Percentiles rank a stretch among this genome's conserved stretches.
These are phyloP conservation scores for Sinhomidia bicolor DNA, from an alignment of 2,888 invertebrate species.

Conservation along the genomic window DNA sequence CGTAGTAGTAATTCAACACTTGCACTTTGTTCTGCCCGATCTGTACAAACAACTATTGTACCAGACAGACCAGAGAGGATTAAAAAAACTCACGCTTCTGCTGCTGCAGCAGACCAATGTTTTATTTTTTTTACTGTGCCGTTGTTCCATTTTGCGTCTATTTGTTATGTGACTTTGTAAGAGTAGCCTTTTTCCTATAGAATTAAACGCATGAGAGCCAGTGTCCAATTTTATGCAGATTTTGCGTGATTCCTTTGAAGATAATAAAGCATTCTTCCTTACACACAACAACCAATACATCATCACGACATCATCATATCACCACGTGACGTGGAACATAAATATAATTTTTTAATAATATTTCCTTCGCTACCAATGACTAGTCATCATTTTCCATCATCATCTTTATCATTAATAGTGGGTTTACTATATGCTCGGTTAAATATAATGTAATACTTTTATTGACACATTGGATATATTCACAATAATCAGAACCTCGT, in stretches of 20 bases:
- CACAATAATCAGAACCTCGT: too few relatives aligned
- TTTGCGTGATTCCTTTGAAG: slow-evolving; percentile 15
- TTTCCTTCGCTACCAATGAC: not conserved
- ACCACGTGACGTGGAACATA: not conserved
- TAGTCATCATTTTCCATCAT: not conserved
- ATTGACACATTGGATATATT: too few relatives aligned
- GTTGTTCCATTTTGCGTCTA: not conserved
- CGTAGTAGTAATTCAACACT: too few relatives aligned
- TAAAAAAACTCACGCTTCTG: slow-evolving; percentile 5
- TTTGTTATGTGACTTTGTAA: not conserved
- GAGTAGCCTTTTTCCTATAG: not conserved
- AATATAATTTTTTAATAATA: not conserved
- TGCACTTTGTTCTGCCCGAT: not conserved
- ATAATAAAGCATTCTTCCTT: not conserved
- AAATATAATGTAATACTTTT: not conserved
- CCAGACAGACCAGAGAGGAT: too few relatives aligned
- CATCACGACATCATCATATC: not conserved
- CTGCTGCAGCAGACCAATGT: not conserved
- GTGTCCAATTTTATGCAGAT: not conserved
- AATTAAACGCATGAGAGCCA: not conserved
- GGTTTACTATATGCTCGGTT: too few relatives aligned
- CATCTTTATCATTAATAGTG: too few relatives aligned
- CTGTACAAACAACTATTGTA: too few relatives aligned
- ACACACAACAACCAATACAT: slow-evolving; percentile 14
- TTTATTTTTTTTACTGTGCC: not conserved